Conservation (phyloP, 2,797 vertebrate species). For the Synanceia verrucosa region DNA sequence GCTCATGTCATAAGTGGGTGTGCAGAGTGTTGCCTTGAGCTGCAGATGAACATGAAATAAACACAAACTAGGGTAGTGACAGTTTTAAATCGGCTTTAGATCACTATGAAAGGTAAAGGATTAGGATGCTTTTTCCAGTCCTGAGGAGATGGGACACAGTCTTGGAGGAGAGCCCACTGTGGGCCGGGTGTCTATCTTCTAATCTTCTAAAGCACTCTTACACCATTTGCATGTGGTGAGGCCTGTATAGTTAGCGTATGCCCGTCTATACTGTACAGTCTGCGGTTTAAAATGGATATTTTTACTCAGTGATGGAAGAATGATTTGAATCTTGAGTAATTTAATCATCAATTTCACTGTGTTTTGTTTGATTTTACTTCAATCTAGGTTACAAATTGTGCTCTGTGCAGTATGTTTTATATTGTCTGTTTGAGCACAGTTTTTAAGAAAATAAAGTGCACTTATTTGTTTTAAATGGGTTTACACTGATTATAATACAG, state of each 20-base stretch:
- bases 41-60: slow-evolving; percentile 81
- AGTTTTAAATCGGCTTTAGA: slow-evolving; percentile 83
- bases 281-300: slow-evolving; percentile 26
- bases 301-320: slow-evolving; percentile 33
- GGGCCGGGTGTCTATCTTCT: slow-evolving; percentile 78
- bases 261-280: slow-evolving; percentile 50
- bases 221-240: slow-evolving; percentile 74
- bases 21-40: slow-evolving; percentile 79
- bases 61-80: slow-evolving; percentile 80
- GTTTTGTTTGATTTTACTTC: slow-evolving; percentile 29
- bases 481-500: neutral
- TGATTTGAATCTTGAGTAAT: slow-evolving; percentile 25
- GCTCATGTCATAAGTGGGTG: slow-evolving; percentile 80
- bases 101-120: slow-evolving; percentile 83
- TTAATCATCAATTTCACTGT: slow-evolving; percentile 29
- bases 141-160: slow-evolving; percentile 78
- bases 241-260: slow-evolving; percentile 71
- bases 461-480: slow-evolving; percentile 1
- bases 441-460: neutral
- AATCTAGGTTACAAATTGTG: slow-evolving; percentile 5
- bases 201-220: slow-evolving; percentile 80
- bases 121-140: slow-evolving; percentile 79
- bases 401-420: neutral
- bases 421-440: neutral
- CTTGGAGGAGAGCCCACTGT: slow-evolving; percentile 77